Evolutionary conservation across 30 jellyfish, hydroid and myxozoan species (phyloP), one percentile per base, ranked within the genome.

Genomic region (Mastigias papua): DNA sequence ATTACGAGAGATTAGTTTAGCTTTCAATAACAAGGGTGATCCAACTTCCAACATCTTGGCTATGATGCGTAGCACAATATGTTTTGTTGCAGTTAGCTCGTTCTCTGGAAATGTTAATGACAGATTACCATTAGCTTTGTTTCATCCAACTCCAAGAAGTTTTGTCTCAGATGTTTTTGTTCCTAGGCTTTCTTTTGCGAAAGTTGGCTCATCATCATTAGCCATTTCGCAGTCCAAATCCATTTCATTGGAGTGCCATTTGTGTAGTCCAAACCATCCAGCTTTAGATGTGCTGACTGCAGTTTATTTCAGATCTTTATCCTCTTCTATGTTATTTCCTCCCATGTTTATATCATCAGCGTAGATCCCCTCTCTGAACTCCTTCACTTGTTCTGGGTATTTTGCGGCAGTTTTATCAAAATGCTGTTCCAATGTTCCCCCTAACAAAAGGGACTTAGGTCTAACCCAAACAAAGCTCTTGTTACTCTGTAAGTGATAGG

Each of bases 381-480:
- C 86, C 16, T 73, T 76, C 33, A 80, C 57, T 20, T 65, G 27
- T 10, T 70, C 86, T n/a, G 86, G 86, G 48, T 80, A 22, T 67
- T 16, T 48, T 0, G 49, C 64, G 22, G 23, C 65, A 48, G 20
- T 60, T 61, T 73, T 66, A 29, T 78, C 86, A 26, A 92, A 62
- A 73, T 92, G 92, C 26, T 81, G 82, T 11, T 73, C 81, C 2
- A 86, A 35, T 0, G 95, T 87, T 23, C 92, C 97, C 15, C 76
- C 82, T 46, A 87, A 73, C 30, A 80, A 63, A 92, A 92, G n/a
- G n/a, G n/a, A n/a, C n/a, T n/a, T n/a, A n/a, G n/a, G n/a, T n/a
- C n/a, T n/a, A n/a, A n/a, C n/a, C 98, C 96, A 63, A 82, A 80
- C 0, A 84, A 61, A 17, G 68, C 95, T 57, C 95, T 73, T 23